These are phyloP conservation scores for Tamandua tetradactyla DNA, from an alignment of 2,797 vertebrate genomes.

Conservation along the genomic window DNA sequence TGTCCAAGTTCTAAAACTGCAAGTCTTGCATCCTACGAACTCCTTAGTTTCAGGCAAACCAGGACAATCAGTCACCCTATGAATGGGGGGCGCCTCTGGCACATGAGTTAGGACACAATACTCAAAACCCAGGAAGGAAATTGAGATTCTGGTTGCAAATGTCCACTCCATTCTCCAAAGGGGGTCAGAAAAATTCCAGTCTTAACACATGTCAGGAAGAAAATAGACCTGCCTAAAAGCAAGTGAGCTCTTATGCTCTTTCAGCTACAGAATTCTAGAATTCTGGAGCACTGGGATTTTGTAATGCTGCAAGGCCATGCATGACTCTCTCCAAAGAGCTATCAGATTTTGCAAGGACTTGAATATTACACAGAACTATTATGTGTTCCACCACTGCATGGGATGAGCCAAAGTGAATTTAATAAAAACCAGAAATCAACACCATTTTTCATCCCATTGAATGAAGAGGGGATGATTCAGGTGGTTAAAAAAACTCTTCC, in stretches of 20 bases:
- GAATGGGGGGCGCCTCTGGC: background rate
- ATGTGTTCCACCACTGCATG: background rate
- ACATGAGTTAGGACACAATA: background rate
- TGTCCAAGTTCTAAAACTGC: background rate
- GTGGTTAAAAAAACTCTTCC: background rate
- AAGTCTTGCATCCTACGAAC: background rate
- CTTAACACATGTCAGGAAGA: background rate
- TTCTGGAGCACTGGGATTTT: background rate
- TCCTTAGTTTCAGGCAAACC: background rate
- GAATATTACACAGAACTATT: background rate
- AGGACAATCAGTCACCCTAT: background rate
- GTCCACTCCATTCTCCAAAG: background rate
- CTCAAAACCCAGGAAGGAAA: background rate
- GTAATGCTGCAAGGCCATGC: background rate
- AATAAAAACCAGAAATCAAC: background rate
- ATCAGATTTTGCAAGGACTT: background rate
- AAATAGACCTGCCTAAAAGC: background rate
- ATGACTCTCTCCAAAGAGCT: background rate
- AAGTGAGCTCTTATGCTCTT: background rate
- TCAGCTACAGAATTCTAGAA: background rate
- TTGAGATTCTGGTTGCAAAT: background rate
- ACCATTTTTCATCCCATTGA: background rate
- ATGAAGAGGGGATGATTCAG: background rate
- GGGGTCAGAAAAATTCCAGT: background rate
- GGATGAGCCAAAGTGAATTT: background rate